These are phyloP conservation scores for Tetanocera ferruginea DNA, from an alignment of 2,888 invertebrate genomes.

Conservation along the genomic window DNA sequence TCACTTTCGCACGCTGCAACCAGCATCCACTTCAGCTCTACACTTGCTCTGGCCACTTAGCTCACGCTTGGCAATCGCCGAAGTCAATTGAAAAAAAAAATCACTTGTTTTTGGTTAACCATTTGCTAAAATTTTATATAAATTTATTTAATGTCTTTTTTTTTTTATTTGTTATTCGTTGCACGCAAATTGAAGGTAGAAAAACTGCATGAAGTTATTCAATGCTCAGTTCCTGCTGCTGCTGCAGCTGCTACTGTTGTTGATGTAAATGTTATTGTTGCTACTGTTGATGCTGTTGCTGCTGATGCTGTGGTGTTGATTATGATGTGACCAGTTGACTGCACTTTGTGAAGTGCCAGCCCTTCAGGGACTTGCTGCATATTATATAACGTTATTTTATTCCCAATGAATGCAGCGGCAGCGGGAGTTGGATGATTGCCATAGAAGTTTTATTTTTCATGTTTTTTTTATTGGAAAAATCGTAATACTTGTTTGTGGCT, in stretches of 20 bases:
- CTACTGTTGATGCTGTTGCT: neutral
- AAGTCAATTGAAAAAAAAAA: conserved; percentile 38
- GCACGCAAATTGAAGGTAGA: neutral
- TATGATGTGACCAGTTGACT: conserved; percentile 32
- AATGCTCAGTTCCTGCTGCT: conserved; percentile 13
- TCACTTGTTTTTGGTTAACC: conserved; percentile 47
- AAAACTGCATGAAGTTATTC: conserved; percentile 19
- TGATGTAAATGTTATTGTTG: neutral
- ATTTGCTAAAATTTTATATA: conserved; percentile 37
- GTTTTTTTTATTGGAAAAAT: neutral
- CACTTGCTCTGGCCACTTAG: conserved; percentile 8
- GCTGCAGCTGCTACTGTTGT: neutral
- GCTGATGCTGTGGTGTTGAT: conserved; percentile 27
- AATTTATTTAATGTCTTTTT: conserved; percentile 28
- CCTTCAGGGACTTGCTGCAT: conserved; percentile 22
- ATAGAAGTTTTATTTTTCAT: neutral
- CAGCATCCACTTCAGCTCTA: neutral
- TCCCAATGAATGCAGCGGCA: conserved; percentile 12
- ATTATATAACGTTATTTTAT: conserved; percentile 22
- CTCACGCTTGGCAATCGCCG: conserved; percentile 14
- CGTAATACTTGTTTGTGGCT: neutral
- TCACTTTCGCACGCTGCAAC: neutral
- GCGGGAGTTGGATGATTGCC: neutral
- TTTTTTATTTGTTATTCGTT: neutral
- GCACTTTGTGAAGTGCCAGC: conserved; percentile 23